These are phyloP conservation scores for Megaceryle maxima DNA, from an alignment of 2,113 vertebrate species.

Conservation along the genomic window DNA sequence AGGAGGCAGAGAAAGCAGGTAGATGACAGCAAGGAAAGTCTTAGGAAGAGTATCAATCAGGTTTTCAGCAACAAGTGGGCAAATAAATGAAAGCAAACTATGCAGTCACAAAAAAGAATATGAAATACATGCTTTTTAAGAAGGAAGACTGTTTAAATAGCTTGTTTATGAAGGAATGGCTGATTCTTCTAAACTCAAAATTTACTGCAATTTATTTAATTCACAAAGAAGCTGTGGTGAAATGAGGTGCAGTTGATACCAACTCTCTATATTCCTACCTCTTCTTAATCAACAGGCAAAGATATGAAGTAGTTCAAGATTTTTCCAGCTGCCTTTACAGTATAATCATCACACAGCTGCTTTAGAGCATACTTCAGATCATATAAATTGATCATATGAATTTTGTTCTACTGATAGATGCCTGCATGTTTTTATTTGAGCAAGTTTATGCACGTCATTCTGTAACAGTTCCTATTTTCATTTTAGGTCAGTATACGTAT, in stretches of 20 bases:
- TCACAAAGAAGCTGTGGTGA: background rate
- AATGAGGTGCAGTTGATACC: background rate
- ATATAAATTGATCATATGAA: background rate
- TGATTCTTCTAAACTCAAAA: background rate
- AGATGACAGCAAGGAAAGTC: background rate
- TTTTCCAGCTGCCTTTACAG: constrained; percentile 25
- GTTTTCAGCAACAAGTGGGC: background rate
- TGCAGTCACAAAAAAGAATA: background rate
- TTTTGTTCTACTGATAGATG: constrained; percentile 29
- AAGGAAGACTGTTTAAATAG: background rate
- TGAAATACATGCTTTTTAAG: background rate
- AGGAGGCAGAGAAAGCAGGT: background rate
- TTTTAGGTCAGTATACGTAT: constrained; percentile 36
- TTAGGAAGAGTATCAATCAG: background rate
- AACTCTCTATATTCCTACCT: background rate
- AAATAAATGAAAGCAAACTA: background rate
- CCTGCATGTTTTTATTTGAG: constrained; percentile 1
- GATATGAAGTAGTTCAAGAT: constrained; percentile 12
- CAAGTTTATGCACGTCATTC: background rate
- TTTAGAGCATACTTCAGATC: constrained; percentile 32
- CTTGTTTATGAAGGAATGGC: background rate
- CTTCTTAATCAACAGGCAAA: constrained; percentile 11
- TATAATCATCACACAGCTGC: constrained; percentile 39
- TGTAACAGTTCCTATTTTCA: constrained; percentile 18
- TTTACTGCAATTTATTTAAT: constrained; percentile 11